A percentile compares a stretch with the other conserved stretches of the same genome.
These are phyloP conservation scores for Ellobius talpinus DNA, from an alignment of 2,113 vertebrate genomes.

Conservation along the genomic window DNA sequence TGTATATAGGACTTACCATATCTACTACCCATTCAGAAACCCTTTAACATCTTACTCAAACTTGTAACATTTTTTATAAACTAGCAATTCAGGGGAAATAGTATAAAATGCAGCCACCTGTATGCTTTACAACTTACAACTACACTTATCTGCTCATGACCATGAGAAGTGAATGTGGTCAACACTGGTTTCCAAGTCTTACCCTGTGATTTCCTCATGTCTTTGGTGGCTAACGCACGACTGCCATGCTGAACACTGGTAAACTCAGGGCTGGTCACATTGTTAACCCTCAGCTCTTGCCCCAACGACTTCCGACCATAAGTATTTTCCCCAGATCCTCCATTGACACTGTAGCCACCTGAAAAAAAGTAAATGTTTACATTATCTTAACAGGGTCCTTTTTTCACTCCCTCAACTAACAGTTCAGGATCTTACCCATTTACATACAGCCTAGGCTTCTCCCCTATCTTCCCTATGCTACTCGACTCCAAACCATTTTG, in stretches of 20 bases:
- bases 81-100: constrained; percentile 10
- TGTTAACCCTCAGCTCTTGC: constrained; percentile 99
- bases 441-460: constrained; percentile 40
- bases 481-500: constrained; percentile 29
- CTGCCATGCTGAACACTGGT: constrained; percentile 99
- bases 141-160: neutral
- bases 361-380: constrained; percentile 61
- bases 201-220: constrained; percentile 99
- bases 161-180: neutral
- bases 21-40: neutral
- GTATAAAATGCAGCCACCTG: neutral
- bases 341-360: constrained; percentile 97
- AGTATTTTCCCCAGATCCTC: constrained; percentile 97
- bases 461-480: neutral
- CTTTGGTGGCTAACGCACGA: constrained; percentile 99
- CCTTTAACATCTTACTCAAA: constrained; percentile 19
- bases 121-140: neutral
- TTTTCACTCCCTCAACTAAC: constrained; percentile 12
- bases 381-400: constrained; percentile 51
- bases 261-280: constrained; percentile 97
- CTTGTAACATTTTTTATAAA: constrained; percentile 25
- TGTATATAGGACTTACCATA: neutral
- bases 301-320: constrained; percentile 99
- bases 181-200: constrained; percentile 59
- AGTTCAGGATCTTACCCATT: constrained; percentile 40